phyloP scores from a whole-genome alignment of 2,888 invertebrate species.

The Plebejus anna region DNA sequence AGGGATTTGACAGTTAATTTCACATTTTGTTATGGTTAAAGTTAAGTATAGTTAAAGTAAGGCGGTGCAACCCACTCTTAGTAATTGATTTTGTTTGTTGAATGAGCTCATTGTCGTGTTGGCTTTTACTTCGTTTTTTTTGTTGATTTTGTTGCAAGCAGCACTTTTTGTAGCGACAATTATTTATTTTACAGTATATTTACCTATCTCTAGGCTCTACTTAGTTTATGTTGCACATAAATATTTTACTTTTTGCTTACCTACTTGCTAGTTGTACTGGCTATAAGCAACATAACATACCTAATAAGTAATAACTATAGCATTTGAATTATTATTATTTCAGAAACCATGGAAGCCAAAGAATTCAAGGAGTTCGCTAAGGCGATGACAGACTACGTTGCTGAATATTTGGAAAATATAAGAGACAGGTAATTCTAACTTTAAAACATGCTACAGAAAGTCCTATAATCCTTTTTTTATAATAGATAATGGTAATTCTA shows the following conservation, averaged over 20 bases:
- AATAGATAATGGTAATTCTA: too few species aligned
- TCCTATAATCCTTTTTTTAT: too few species aligned
- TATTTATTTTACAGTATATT: neutral
- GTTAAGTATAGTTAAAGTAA: too few species aligned
- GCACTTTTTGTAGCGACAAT: neutral
- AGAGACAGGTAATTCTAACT: slow-evolving; percentile 85
- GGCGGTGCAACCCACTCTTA: too few species aligned
- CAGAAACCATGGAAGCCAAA: slow-evolving; percentile 86
- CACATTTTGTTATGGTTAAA: too few species aligned
- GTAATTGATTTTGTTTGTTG: too few species aligned
- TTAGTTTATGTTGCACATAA: neutral
- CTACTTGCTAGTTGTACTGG: neutral
- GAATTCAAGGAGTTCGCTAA: slow-evolving; percentile 93
- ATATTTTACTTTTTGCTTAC: neutral
- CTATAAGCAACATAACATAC: neutral
- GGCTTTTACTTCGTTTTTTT: neutral
- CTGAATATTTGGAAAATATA: slow-evolving; percentile 95
- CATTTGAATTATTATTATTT: slow-evolving; percentile 21
- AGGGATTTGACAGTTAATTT: too few species aligned
- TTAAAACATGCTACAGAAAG: slow-evolving; percentile 33
- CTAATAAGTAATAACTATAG: neutral
- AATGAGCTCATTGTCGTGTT: neutral
- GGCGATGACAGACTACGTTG: slow-evolving; percentile 96
- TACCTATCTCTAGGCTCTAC: too few species aligned
- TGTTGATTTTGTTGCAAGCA: too few species aligned